Base-by-base conservation (phyloP, 2,113 vertebrate genomes). In the Hiodon tergisus region DNA sequence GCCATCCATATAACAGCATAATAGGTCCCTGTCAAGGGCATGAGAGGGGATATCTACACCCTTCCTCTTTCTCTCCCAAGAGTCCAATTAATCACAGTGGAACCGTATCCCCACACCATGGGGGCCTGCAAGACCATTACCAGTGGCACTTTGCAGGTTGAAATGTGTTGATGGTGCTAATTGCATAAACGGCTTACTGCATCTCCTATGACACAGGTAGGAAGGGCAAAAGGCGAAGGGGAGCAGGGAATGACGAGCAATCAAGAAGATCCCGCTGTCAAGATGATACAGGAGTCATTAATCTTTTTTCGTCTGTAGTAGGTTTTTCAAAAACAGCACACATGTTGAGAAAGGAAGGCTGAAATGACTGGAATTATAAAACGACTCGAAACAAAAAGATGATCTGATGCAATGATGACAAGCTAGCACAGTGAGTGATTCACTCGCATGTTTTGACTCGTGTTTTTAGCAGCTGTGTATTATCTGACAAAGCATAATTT, bases 251-350 rank as follows among this genome's bases (percentile, higher is more conserved):
- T 9, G 63, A 48, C 4, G 67, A 11, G 65, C 59, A 52, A 68
- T 75, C 63, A 58, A 58, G 73, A 51, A 63, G n/a, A 67, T 67
- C 7, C 53, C 67, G 55, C 73, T 75, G 73, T 67, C 53, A 52
- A 67, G 54, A 48, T 75, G 31, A 75, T 46, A 53, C 54, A 58
- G 63, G 46, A 50, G 53, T 10, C 54, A 47, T 58, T 10, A 46
- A 13, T 13, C 31, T 31, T 31, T 31, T 31, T 31, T 31, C 31
- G 31, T 31, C 31, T 31, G 31, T 31, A 31, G 0, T 31, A 31
- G 31, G 31, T 31, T 31, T 31, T 31, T 31, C 31, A 31, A 31
- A 31, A 31, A 31, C 31, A 31, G 31, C 31, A 31, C 31, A 31
- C 31, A 31, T 31, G 31, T 31, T 31, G 31, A 31, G 31, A 31